Conservation (phyloP, 2,888 invertebrate species). For the Vandiemenella viatica region DNA sequence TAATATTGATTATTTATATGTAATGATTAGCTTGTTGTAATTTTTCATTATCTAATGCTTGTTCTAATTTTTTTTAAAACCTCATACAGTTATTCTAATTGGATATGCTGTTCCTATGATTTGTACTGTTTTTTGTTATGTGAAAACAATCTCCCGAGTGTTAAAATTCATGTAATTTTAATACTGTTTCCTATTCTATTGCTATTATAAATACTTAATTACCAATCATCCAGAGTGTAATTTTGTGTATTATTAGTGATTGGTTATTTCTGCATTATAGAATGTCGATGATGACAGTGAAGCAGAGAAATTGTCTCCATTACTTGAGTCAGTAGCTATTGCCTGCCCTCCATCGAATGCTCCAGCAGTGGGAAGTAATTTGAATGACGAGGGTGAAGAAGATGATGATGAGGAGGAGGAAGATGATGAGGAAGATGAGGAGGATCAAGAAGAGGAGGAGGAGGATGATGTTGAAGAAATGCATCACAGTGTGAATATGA, state of each 20-base stretch:
- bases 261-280: conserved; percentile 18
- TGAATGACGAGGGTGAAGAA: conserved; percentile 26
- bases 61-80: too few species aligned
- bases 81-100: too few species aligned
- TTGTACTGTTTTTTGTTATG: too few species aligned
- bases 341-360: conserved; percentile 25
- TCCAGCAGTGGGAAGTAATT: conserved; percentile 26
- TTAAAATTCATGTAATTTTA: too few species aligned
- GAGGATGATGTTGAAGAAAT: neutral
- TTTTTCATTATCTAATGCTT: too few species aligned
- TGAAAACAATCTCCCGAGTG: too few species aligned
- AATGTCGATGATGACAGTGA: conserved; percentile 64
- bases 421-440: neutral
- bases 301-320: conserved; percentile 64
- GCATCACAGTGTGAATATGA: too few species aligned
- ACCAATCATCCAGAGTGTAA: neutral
- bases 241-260: neutral
- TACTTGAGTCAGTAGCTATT: conserved; percentile 36
- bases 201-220: neutral
- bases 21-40: too few species aligned
- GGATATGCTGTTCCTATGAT: too few species aligned
- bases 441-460: conserved; percentile 1
- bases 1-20: too few species aligned
- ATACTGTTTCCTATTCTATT: too few species aligned
- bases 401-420: conserved; percentile 21